Percentiles rank a stretch among this genome's conserved stretches.
Evolutionary conservation across 2,888 invertebrate species (phyloP).

Genomic region (Zhuqinia jingwanae): DNA sequence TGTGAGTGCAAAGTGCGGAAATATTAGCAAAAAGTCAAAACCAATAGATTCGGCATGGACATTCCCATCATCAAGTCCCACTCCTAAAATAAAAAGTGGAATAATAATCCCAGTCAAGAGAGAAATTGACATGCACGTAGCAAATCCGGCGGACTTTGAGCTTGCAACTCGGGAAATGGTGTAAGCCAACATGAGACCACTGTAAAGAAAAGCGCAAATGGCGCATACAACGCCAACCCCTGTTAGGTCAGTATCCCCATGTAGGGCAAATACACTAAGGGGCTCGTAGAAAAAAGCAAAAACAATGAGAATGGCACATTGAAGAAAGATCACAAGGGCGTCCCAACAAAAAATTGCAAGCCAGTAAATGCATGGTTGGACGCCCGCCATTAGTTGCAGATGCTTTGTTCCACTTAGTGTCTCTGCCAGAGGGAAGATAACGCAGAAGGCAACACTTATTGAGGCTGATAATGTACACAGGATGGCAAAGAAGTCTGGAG

Average conservation of each 20-base stretch:
- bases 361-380: conserved; percentile 81
- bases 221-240: neutral
- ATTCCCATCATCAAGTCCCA: neutral
- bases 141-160: conserved; percentile 82
- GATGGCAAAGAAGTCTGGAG: conserved; percentile 56
- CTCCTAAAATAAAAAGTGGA: conserved; percentile 30
- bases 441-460: conserved; percentile 78
- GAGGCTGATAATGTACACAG: conserved; percentile 79
- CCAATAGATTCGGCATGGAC: no score
- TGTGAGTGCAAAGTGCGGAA: conserved; percentile 18
- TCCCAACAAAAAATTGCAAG: conserved; percentile 81
- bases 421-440: conserved; percentile 80
- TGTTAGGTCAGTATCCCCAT: neutral
- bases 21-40: neutral
- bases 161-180: conserved; percentile 83
- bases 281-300: neutral
- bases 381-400: conserved; percentile 81
- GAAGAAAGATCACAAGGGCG: conserved; percentile 80
- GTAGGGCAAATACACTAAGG: neutral
- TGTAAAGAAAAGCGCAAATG: neutral
- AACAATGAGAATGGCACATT: conserved; percentile 51
- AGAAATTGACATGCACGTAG: conserved; percentile 79
- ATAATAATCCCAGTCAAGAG: conserved; percentile 37
- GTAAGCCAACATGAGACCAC: conserved; percentile 82
- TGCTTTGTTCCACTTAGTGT: conserved; percentile 80